These are phyloP conservation scores for Leptinotarsa rubiginosa DNA, from an alignment of 2,888 invertebrate genomes.

Conservation along the genomic window DNA sequence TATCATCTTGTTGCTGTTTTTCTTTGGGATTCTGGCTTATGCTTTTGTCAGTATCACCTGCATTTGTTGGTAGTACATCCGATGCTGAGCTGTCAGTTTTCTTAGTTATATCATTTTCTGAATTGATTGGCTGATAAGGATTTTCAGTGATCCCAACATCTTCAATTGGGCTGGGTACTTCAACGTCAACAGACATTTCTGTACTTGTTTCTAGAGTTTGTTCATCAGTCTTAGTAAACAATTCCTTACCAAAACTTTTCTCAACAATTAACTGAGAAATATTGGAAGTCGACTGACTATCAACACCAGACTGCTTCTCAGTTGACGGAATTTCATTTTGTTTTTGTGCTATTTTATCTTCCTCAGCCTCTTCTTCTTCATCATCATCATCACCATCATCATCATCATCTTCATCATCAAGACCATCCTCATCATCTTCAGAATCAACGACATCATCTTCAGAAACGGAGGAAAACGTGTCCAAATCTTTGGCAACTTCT, in stretches of 20 bases:
- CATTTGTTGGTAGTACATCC: not conserved
- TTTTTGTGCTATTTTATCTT: conserved; percentile 25
- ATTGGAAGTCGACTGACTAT: not conserved
- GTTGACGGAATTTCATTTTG: not conserved
- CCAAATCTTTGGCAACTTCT: conserved; percentile 35
- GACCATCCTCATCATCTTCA: conserved; percentile 42
- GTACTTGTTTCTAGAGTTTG: conserved; percentile 10
- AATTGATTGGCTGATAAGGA: not conserved
- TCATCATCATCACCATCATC: conserved; percentile 46
- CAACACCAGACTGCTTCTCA: not conserved
- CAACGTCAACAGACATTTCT: not conserved
- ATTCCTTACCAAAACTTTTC: conserved; percentile 4
- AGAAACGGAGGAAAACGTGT: conserved; percentile 42
- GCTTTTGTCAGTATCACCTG: not conserved
- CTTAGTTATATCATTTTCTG: not conserved
- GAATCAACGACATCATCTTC: conserved; percentile 46
- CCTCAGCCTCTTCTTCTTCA: conserved; percentile 38
- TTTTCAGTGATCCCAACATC: not conserved
- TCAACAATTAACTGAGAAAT: not conserved
- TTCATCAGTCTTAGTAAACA: not conserved
- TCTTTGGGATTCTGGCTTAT: not conserved
- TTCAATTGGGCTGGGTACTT: conserved; percentile 4
- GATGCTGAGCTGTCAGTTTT: not conserved
- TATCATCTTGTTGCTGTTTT: too few species aligned
- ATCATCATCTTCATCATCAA: conserved; percentile 53